Conservation (phyloP, 2,113 vertebrate species). For the Ctenodactylus gundi region DNA sequence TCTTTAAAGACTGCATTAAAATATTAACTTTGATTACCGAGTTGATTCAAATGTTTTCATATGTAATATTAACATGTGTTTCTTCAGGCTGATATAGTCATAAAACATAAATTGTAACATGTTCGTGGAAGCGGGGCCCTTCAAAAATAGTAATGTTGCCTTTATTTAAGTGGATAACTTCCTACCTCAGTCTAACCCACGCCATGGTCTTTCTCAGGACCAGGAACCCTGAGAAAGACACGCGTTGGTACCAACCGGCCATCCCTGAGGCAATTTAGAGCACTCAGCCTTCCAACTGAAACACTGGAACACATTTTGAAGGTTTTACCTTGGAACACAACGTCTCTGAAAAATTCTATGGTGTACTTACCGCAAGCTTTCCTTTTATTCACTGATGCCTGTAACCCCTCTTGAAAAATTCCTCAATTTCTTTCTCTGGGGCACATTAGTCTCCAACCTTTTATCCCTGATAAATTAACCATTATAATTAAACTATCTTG, state of each 20-base stretch:
- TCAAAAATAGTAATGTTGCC: background rate
- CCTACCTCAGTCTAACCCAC: background rate
- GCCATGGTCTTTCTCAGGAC: background rate
- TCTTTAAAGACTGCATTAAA: background rate
- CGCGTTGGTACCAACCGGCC: background rate
- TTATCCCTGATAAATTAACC: constrained; percentile 61
- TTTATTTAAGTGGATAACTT: background rate
- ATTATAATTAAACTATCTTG: constrained; percentile 61
- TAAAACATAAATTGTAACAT: background rate
- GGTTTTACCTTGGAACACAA: constrained; percentile 4
- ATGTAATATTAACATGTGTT: background rate
- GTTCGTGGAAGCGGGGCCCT: background rate
- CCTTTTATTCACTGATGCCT: constrained; percentile 8
- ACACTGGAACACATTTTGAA: constrained; percentile 16
- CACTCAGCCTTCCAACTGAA: background rate
- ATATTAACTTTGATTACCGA: background rate
- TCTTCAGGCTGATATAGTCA: background rate
- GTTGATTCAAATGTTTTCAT: constrained; percentile 11
- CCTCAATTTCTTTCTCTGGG: constrained; percentile 30
- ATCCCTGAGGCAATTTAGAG: background rate
- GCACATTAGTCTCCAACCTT: constrained; percentile 12
- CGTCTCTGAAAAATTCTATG: constrained; percentile 32
- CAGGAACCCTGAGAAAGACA: background rate
- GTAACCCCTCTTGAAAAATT: constrained; percentile 33
- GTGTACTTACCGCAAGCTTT: background rate